Evolutionary conservation across 2,888 invertebrate species (phyloP), one percentile per base, ranked within the genome.

Genomic region (Eupithecia abbreviata): DNA sequence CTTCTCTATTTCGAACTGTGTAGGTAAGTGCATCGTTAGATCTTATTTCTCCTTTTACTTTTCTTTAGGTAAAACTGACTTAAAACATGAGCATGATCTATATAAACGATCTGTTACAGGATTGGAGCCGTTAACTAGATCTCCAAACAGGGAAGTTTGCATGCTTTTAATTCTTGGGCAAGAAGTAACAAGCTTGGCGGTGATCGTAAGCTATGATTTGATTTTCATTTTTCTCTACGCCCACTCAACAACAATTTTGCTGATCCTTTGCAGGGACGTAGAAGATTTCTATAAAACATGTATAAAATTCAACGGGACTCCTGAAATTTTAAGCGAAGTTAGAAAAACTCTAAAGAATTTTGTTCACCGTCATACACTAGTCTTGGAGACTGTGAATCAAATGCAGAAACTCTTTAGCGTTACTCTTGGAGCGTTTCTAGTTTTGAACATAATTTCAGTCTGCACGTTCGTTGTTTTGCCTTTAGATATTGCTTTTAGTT

Each of bases 391-490:
- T 62, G 84, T 87, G 0, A 42, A 73, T n/a, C 84, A 85, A 68
- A 43, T 89, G 15, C 84, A 88, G 81, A 77, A 78, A 4, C 81
- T 87, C 43, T 87, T 84, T 66, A 84, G 82, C 55, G 70, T 82
- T 15, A 47, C 79, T 9, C 83, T 87, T 43, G 88, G 88, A 2
- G 71, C 87, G 4, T 82, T 83, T 30, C 83, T 89, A 7, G 81
- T 82, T 7, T 74, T 87, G 4, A 80, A 85, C 67, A 85, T 83
- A 0, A 79, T 88, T 65, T 84, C 85, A 18, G 49, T 86, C n/a
- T 87, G 85, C 75, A 72, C 87, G 71, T 88, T 88, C 45, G 84
- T 87, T 69, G 82, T 85, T 43, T 78, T 89, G 43, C 88, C 88
- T 15, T 71, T 87, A 1, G 82, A 87, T 0, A 81, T 83, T 10